Evolutionary conservation across 2,113 vertebrate species (phyloP), one percentile per base, ranked within the genome.

Genomic region (Larimichthys polyactis): DNA sequence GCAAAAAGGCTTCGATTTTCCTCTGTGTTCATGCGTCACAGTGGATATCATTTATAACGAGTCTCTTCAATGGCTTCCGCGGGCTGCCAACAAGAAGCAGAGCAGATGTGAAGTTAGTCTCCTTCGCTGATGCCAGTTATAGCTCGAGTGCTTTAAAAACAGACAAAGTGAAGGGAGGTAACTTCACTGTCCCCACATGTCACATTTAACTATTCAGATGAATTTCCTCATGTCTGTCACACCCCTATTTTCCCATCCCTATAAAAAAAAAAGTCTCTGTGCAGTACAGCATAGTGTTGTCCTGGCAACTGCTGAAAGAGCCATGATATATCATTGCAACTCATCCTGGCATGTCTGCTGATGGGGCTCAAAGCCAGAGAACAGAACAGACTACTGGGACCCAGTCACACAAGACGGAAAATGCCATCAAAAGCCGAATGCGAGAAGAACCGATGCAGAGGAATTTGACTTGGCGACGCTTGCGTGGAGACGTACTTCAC

Each of bases 231-330:
- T 44, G 59, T 40, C 72, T 68, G 58, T 79, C 71, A 64, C 76
- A 19, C 62, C 58, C 29, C 79, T 54, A 78, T n/a, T 20, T 71
- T 43, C 32, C 76, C 20, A 17, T 76, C n/a, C 60, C 36, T 75
- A 2, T 63, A 67, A 55, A 29, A 20, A 59, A 59, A 67, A 55
- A 20, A 59, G 4, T 4, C 59, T 32, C 51, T 27, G 32, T 64
- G 77, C 55, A 66, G 70, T 67, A 67, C 81, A 71, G 77, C 70
- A 52, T 77, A 54, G 66, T 24, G 88, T 91, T 86, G 84, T 77
- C 84, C 54, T 81, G 88, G 88, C 83, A 88, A 90, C 91, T n/a
- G 17, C 11, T 66, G 80, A 83, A 62, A 66, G 71, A 89, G 62
- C 82, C 49, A 20, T 20, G 54, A 70, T 79, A 44, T 64, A 65